Percentiles rank a stretch among this genome's conserved stretches.
Conservation (phyloP, 2,113 vertebrate genomes). For the Catagonus wagneri region DNA sequence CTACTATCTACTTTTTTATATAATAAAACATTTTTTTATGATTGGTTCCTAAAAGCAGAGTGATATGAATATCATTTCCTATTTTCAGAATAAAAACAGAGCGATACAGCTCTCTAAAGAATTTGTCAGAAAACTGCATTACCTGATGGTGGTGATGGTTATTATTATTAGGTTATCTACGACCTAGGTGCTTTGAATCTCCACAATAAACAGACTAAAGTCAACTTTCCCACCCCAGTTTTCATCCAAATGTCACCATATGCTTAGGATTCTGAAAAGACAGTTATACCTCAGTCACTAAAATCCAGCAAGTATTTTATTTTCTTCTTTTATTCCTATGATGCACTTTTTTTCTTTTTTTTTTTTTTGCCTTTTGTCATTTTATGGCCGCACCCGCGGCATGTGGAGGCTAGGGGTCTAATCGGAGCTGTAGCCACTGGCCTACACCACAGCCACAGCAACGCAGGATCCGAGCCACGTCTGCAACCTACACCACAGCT, state of each 20-base stretch:
- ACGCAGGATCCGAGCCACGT: too few relatives aligned
- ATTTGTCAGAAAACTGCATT: conserved; percentile 40
- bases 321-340: not conserved
- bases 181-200: conserved; percentile 4
- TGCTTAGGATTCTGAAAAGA: not conserved
- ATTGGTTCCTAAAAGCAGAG: not conserved
- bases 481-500: too few relatives aligned
- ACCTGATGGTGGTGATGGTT: not conserved
- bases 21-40: not conserved
- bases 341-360: not conserved
- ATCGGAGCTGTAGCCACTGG: too few relatives aligned
- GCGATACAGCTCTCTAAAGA: not conserved
- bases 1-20: not conserved
- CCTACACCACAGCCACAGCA: too few relatives aligned
- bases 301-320: conserved; percentile 3
- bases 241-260: not conserved
- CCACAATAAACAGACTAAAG: conserved; percentile 28
- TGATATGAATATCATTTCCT: conserved; percentile 2
- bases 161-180: not conserved
- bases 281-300: not conserved
- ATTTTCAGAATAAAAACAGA: not conserved
- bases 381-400: too few relatives aligned
- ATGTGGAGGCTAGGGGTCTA: too few relatives aligned
- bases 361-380: too few relatives aligned
- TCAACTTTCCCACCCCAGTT: not conserved